Evolutionary conservation across 2,888 invertebrate genomes (phyloP), one percentile per base, ranked within the genome.

Genomic region (Caenorhabditis macrosperma): DNA sequence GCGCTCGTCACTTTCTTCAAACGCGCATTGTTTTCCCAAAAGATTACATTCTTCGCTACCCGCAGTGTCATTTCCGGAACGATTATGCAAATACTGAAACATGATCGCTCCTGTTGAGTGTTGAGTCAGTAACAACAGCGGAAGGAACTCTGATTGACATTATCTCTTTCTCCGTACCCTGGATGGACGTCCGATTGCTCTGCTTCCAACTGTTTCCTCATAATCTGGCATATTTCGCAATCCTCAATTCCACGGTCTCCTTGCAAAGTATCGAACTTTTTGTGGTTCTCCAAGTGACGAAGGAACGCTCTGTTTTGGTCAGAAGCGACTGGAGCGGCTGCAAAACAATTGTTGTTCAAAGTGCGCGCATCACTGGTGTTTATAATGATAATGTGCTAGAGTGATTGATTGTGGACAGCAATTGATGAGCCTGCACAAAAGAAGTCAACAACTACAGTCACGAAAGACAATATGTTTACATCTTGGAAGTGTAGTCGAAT

Each of bases 211-310:
- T 76, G 76, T 52, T 77, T 76, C 35, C 67, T 60, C 80, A 85
- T 81, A 30, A 83, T 80, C 44, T 82, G 80, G 52, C 85, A 85
- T 15, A 85, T 54, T 64, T 79, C 82, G 48, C 82, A 82, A 61
- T 66, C 61, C 17, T 72, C 67, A 26, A 81, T 81, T 61, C 84
- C 82, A 24, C 76, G 78, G 30, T 78, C 68, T 9, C 74, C 74
- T 22, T 66, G 78, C 55, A 83, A 60, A 22, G 85, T 85, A 46
- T 85, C 85, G 52, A 85, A 85, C 46, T 83, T 85, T 46, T 82
- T 67, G 44, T 85, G 85, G 48, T 85, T 85, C 59, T 83, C 82
- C 69, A 85, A 59, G 64, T 85, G 85, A 41, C 80, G 75, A 1
- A 83, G 44, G 61, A 72, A 85, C 35, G 85, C 85, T 52, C 76